A percentile compares a stretch with the other conserved stretches of the same genome.
Evolutionary conservation across 1,140 invertebrate genomes (phyloP).

Genomic region (Hyles euphorbiae): DNA sequence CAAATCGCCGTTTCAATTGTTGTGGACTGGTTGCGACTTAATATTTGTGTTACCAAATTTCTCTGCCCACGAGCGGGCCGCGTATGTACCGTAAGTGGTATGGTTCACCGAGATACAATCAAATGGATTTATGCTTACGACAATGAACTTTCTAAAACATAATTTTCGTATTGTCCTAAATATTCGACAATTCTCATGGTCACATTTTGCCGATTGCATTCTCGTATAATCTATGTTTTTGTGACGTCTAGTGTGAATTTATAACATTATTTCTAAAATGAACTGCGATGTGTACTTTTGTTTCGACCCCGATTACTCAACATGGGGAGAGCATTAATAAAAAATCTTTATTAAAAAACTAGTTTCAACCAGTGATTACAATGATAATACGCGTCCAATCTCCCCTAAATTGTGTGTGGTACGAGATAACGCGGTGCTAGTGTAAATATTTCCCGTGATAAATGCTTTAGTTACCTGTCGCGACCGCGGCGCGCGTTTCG

Average conservation of each 20-base stretch:
- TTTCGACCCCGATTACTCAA: background rate
- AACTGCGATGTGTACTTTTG: background rate
- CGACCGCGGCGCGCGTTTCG: slow-evolving; percentile 61
- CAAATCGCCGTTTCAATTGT: slow-evolving; percentile 48
- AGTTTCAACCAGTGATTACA: slow-evolving; percentile 11
- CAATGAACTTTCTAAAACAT: slow-evolving; percentile 53
- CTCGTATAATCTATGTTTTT: background rate
- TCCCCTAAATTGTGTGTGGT: slow-evolving; percentile 30
- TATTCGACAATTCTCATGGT: slow-evolving; percentile 3
- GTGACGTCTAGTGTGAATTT: background rate
- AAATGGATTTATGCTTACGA: slow-evolving; percentile 42
- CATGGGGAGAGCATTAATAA: background rate
- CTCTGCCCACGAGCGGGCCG: slow-evolving; percentile 37
- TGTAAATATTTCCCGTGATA: slow-evolving; percentile 65
- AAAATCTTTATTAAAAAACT: slow-evolving; percentile 15
- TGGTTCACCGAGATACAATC: slow-evolving; percentile 47
- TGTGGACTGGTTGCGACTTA: slow-evolving; percentile 40
- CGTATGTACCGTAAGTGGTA: slow-evolving; percentile 47
- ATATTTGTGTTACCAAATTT: slow-evolving; percentile 50
- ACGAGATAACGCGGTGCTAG: slow-evolving; percentile 39
- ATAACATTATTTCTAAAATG: no score
- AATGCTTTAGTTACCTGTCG: slow-evolving; percentile 71
- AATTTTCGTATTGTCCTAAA: slow-evolving; percentile 15
- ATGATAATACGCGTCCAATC: slow-evolving; percentile 22
- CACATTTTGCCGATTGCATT: slow-evolving; percentile 3